Percentiles rank a stretch among this genome's conserved stretches.
Evolutionary conservation across 1,140 invertebrate species (phyloP).

Genomic region (Brachionus rubens): DNA sequence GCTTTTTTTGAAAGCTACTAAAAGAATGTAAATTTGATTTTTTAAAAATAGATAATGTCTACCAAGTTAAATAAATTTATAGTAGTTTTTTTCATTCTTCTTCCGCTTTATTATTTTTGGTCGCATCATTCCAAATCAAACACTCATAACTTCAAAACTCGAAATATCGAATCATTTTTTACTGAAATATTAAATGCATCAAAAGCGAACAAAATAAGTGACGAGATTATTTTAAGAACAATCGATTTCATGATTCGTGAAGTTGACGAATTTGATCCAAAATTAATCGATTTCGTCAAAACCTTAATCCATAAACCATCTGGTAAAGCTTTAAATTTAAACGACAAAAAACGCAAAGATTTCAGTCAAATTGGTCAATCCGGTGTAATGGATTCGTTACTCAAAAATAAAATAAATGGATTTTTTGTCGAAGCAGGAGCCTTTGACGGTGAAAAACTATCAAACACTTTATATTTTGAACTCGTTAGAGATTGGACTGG

Average conservation of each 20-base stretch:
- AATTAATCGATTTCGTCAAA: not conserved
- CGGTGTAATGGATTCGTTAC: conserved; percentile 47
- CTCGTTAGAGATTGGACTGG: conserved; percentile 70
- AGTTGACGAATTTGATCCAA: not conserved
- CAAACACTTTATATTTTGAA: conserved; percentile 70
- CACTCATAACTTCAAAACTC: too few relatives aligned
- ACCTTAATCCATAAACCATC: conserved; percentile 2
- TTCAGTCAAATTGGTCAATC: conserved; percentile 45
- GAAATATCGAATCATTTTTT: too few relatives aligned
- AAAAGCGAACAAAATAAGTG: not conserved
- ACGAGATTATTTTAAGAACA: not conserved
- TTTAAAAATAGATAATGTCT: too few relatives aligned
- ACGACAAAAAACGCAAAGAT: not conserved
- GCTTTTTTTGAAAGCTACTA: too few relatives aligned
- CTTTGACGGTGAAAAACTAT: conserved; percentile 64
- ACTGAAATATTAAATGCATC: not conserved
- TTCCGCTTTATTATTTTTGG: too few relatives aligned
- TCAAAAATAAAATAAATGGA: conserved; percentile 51
- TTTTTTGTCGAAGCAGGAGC: conserved; percentile 67
- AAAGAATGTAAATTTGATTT: too few relatives aligned
- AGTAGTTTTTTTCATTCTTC: too few relatives aligned
- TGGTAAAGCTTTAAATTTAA: not conserved
- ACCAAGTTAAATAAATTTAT: too few relatives aligned
- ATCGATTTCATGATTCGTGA: not conserved
- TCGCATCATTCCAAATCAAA: too few relatives aligned